Base-by-base conservation (phyloP, 2,113 vertebrate species). In the Genyomyrus donnyi region DNA sequence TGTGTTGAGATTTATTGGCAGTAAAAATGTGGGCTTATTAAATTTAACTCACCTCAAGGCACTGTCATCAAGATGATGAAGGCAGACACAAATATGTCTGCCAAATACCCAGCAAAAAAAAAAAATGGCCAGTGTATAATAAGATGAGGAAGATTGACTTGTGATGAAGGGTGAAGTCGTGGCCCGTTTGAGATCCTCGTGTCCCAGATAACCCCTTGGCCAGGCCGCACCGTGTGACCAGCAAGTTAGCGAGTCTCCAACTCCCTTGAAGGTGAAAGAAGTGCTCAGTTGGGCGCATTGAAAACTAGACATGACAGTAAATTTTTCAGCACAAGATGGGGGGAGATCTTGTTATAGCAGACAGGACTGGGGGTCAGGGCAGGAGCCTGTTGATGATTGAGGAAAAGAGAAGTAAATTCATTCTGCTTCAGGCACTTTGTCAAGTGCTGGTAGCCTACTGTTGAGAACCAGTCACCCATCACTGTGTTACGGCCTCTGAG, bases 391-490 rank as follows among this genome's bases (percentile, higher is more conserved):
- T 98, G 98, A 98, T 98, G 98, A 99, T 97, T 97, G 98, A 98
- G 98, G 98, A 97, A 99, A 99, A 99, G 97, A 97, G 98, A 98
- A 98, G 98, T 99, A 98, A 99, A 99, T 99, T 98, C 98, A 98
- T 99, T 99, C 97, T 98, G 98, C 98, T 97, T 95, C 95, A 94
- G 96, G 98, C 97, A 98, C 98, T 99, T 98, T 98, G 98, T 99
- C 98, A 99, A 98, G 96, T 97, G 98, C 97, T 98, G 97, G 97
- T 97, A 97, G 98, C 97, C 98, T 97, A 98, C 98, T 97, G 98
- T 97, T 98, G 98, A 99, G 97, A 99, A 96, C 97, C 96, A 98
- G 97, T 99, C 98, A 99, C 98, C 98, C 98, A 97, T 99, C 97
- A 96, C 95, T 94, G 97, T 97, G 97, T 96, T 97, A 96, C 96